Evolutionary conservation across 1,140 invertebrate species (phyloP).

Genomic region (Mya arenaria): DNA sequence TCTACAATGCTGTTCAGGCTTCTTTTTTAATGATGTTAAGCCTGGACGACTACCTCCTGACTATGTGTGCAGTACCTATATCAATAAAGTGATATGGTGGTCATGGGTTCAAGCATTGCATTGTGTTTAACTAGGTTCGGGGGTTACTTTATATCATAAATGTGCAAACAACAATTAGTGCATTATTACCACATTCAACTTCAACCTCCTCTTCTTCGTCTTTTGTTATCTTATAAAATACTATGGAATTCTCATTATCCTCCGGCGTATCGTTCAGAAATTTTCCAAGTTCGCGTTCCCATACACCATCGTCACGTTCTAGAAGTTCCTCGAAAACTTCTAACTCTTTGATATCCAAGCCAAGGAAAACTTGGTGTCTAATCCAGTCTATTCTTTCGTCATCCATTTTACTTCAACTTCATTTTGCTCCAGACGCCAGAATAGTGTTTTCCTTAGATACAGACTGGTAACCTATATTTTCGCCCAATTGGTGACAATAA

Average conservation of each 20-base stretch:
- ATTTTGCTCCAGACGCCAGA: not conserved
- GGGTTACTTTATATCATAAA: no score
- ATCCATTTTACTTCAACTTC: constrained; percentile 74
- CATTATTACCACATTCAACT: constrained; percentile 81
- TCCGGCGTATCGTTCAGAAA: constrained; percentile 81
- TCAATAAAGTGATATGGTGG: no score
- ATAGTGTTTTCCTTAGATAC: not conserved
- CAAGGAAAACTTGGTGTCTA: constrained; percentile 74
- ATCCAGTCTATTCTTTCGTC: constrained; percentile 81
- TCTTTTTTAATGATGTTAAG: no score
- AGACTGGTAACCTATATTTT: not conserved
- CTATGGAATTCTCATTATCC: constrained; percentile 77
- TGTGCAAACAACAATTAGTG: no score
- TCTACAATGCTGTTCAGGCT: no score
- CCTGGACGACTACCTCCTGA: no score
- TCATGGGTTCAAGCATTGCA: no score
- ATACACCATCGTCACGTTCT: constrained; percentile 78
- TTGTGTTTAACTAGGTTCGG: no score
- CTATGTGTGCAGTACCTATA: no score
- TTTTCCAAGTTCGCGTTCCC: constrained; percentile 77
- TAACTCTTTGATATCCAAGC: constrained; percentile 74
- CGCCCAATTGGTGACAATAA: not conserved
- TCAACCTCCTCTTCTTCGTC: constrained; percentile 81
- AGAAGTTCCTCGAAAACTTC: constrained; percentile 81
- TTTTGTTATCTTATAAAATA: constrained; percentile 79